Percentiles rank a stretch among this genome's conserved stretches.
Conservation (phyloP, 2,888 invertebrate species). For the Harpagoxenus sublaevis region DNA sequence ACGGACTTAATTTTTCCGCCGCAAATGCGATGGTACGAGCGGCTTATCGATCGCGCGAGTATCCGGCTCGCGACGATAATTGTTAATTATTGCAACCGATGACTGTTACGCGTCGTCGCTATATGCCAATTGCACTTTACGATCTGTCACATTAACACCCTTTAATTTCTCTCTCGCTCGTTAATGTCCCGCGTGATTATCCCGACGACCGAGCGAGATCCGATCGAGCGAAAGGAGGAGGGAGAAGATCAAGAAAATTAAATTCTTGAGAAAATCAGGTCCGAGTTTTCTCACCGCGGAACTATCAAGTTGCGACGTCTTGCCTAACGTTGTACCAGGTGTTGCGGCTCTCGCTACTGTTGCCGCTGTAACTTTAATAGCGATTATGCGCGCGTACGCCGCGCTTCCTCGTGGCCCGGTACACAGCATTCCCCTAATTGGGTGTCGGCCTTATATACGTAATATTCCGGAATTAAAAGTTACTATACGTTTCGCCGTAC, state of each 20-base stretch:
- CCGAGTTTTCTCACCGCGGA: slow-evolving; percentile 36
- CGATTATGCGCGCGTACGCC: slow-evolving; percentile 35
- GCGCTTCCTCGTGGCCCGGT: slow-evolving; percentile 23
- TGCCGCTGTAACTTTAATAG: slow-evolving; percentile 35
- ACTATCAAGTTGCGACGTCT: slow-evolving; percentile 26
- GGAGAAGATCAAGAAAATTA: neutral
- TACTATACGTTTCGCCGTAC: slow-evolving; percentile 45
- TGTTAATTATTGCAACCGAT: slow-evolving; percentile 18
- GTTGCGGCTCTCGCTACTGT: slow-evolving; percentile 24
- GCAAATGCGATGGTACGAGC: neutral
- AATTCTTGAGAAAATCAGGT: slow-evolving; percentile 44
- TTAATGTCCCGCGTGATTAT: slow-evolving; percentile 23
- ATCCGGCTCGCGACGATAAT: neutral
- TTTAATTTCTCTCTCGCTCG: neutral
- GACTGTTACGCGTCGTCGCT: neutral
- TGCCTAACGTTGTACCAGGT: slow-evolving; percentile 30
- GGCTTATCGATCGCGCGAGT: slow-evolving; percentile 33
- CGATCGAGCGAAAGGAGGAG: neutral
- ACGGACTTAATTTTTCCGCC: neutral
- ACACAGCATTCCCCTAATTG: slow-evolving; percentile 36
- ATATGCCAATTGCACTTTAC: slow-evolving; percentile 36
- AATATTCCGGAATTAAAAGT: slow-evolving; percentile 70
- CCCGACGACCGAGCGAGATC: neutral
- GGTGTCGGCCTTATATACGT: slow-evolving; percentile 40
- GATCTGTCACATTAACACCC: neutral